These are phyloP conservation scores for Sebastes elongatus DNA, from an alignment of 2,797 vertebrate genomes.

Conservation along the genomic window DNA sequence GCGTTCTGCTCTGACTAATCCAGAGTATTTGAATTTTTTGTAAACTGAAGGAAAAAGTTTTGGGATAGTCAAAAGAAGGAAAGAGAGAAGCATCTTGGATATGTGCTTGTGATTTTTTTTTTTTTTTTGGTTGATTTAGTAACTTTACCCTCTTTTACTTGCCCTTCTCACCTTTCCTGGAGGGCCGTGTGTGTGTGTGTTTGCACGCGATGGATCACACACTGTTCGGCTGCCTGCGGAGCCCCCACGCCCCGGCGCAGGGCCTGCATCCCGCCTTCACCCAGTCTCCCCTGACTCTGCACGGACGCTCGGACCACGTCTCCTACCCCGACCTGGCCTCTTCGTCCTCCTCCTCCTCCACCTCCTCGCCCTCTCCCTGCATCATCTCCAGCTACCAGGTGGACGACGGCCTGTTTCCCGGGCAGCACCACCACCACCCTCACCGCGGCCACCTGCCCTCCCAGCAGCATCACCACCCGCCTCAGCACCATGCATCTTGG, in stretches of 20 bases:
- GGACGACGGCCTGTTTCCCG: slow-evolving; percentile 92
- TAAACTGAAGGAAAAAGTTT: slow-evolving; percentile 46
- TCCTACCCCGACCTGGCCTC: slow-evolving; percentile 94
- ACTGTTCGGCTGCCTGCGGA: slow-evolving; percentile 97
- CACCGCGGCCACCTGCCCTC: slow-evolving; percentile 79
- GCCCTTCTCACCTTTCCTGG: slow-evolving; percentile 77
- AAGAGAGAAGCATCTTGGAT: slow-evolving; percentile 79
- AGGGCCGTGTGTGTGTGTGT: slow-evolving; percentile 57
- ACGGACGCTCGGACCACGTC: slow-evolving; percentile 96
- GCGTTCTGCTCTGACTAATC: slow-evolving; percentile 34
- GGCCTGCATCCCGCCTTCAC: slow-evolving; percentile 94
- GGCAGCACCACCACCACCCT: slow-evolving; percentile 85
- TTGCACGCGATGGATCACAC: slow-evolving; percentile 96
- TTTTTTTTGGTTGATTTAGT: slow-evolving; percentile 42
- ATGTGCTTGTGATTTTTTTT: slow-evolving; percentile 52
- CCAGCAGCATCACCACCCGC: slow-evolving; percentile 88
- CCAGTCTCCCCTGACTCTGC: slow-evolving; percentile 93
- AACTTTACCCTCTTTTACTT: slow-evolving; percentile 39
- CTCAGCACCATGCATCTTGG: slow-evolving; percentile 91
- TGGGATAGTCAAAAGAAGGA: slow-evolving; percentile 24
- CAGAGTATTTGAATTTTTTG: slow-evolving; percentile 18
- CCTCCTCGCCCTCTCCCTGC: slow-evolving; percentile 90
- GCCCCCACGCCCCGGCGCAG: slow-evolving; percentile 92
- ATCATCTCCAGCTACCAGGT: slow-evolving; percentile 93
- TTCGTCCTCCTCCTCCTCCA: slow-evolving; percentile 87